Conservation (phyloP, 2,888 invertebrate species). For the Temnothorax rugatulus region DNA sequence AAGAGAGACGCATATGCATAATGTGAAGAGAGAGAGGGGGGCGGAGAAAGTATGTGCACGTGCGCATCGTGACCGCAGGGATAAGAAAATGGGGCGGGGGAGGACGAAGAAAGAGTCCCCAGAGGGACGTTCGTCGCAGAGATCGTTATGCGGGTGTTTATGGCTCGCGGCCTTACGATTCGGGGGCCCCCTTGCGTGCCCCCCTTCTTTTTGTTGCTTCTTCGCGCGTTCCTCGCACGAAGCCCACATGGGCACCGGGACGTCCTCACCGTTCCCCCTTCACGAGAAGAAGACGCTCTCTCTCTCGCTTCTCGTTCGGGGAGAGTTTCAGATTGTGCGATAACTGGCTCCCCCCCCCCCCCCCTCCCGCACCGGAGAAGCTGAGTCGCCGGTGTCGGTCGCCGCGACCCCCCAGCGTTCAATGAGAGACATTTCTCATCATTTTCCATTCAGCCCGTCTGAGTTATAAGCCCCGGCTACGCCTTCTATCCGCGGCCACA, state of each 20-base stretch:
- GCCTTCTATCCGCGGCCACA: conserved; percentile 79
- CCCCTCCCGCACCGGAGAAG: conserved; percentile 59
- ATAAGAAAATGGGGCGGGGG: conserved; percentile 10
- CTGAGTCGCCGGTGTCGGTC: conserved; percentile 33
- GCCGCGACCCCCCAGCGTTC: conserved; percentile 84
- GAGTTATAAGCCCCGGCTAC: conserved; percentile 82
- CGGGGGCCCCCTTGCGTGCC: conserved; percentile 47
- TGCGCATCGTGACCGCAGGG: conserved; percentile 23
- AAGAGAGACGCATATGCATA: conserved; percentile 19
- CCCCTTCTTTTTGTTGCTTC: conserved; percentile 26
- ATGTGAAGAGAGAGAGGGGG: conserved; percentile 1
- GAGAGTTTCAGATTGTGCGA: conserved; percentile 81
- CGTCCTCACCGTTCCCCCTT: background rate
- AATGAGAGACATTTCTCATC: conserved; percentile 86
- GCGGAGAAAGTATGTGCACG: conserved; percentile 26
- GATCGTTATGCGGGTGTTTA: conserved; percentile 83
- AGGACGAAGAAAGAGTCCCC: conserved; percentile 30
- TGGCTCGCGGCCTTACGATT: conserved; percentile 75
- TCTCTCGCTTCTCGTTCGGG: conserved; percentile 52
- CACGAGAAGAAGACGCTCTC: background rate
- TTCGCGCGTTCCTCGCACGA: conserved; percentile 43
- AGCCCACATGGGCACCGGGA: background rate
- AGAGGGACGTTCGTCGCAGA: conserved; percentile 63
- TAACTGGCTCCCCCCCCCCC: conserved; percentile 73
- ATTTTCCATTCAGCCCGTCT: conserved; percentile 85